Evolutionary conservation across 2,888 invertebrate species (phyloP), one percentile per base, ranked within the genome.

Genomic region (Epiblema foenella): DNA sequence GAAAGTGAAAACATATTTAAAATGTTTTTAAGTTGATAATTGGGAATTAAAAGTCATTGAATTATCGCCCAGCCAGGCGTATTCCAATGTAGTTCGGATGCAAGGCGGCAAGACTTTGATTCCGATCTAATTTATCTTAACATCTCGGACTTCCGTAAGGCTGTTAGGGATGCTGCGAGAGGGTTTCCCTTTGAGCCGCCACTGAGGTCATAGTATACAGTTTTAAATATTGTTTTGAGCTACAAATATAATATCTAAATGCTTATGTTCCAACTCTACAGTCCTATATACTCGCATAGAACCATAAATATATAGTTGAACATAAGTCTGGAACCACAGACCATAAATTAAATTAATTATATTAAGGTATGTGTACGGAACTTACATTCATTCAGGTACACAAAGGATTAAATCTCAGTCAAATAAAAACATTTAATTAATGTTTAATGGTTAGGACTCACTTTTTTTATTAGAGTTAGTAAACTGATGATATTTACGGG

Each of bases 91-190:
- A 42, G 15, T 39, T 67, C 56, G 49, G 67, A 62, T 66, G 62
- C 66, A 54, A 39, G n/a, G 46, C 51, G 52, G 51, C 65, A 33
- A 29, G 24, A 4, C 71, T 71, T 71, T 71, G 71, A 62, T 51
- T 56, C 56, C 24, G 54, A 51, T 39, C 60, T 62, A 66, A 62
- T 71, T 71, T 67, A 71, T 71, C 71, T 71, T 15, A 57, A 67
- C 66, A 71, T 71, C n/a, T n/a, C 71, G 54, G 56, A 71, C 71
- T 71, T 71, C 71, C 71, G 71, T 51, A 65, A 71, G 60, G 17
- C 49, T 65, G n/a, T 64, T 65, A 18, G 63, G 62, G 57, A 49
- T 69, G 49, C 68, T 24, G 33, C 11, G 65, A 46, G 11, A 63
- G 42, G 68, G 33, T 68, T 49, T 39, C 29, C n/a, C 10, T 4